phyloP scores from a whole-genome alignment of 2,888 invertebrate species.

The Cataglyphis cursor region DNA sequence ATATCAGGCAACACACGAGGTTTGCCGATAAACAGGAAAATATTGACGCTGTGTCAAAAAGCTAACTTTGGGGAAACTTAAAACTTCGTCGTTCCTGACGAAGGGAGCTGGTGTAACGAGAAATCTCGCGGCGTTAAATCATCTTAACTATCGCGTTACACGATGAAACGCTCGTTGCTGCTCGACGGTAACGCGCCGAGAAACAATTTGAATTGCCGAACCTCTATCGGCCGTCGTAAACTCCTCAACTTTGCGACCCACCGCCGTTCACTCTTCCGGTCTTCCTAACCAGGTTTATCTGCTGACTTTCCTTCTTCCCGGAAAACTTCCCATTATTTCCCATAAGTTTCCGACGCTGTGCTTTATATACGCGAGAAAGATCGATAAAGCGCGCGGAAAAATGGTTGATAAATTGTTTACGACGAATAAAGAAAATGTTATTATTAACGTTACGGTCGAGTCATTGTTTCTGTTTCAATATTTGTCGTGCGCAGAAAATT shows the following conservation, averaged over 20 bases:
- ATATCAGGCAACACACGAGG: not conserved
- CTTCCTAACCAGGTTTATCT: slow-evolving; percentile 49
- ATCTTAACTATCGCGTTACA: slow-evolving; percentile 34
- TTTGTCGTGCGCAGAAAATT: slow-evolving; percentile 28
- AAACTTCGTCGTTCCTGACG: not conserved
- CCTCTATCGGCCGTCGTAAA: slow-evolving; percentile 38
- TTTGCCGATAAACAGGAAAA: slow-evolving; percentile 53
- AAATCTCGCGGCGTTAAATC: slow-evolving; percentile 46
- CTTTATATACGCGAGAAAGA: slow-evolving; percentile 20
- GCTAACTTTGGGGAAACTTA: slow-evolving; percentile 40
- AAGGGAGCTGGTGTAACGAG: not conserved
- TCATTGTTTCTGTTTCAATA: slow-evolving; percentile 24
- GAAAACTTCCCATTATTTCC: slow-evolving; percentile 9
- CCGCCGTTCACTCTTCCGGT: slow-evolving; percentile 15
- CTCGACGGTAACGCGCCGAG: not conserved
- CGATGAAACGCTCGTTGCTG: slow-evolving; percentile 18
- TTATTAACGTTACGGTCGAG: slow-evolving; percentile 32
- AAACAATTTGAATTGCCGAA: slow-evolving; percentile 51
- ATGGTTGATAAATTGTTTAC: slow-evolving; percentile 51
- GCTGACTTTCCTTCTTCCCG: slow-evolving; percentile 18
- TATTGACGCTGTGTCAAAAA: slow-evolving; percentile 48
- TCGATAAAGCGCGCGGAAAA: slow-evolving; percentile 36
- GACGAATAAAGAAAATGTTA: slow-evolving; percentile 49
- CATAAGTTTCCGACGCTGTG: slow-evolving; percentile 18
- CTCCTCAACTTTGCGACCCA: slow-evolving; percentile 3